These are phyloP conservation scores for Galerucella pusilla DNA, from an alignment of 2,888 invertebrate genomes.

Conservation along the genomic window DNA sequence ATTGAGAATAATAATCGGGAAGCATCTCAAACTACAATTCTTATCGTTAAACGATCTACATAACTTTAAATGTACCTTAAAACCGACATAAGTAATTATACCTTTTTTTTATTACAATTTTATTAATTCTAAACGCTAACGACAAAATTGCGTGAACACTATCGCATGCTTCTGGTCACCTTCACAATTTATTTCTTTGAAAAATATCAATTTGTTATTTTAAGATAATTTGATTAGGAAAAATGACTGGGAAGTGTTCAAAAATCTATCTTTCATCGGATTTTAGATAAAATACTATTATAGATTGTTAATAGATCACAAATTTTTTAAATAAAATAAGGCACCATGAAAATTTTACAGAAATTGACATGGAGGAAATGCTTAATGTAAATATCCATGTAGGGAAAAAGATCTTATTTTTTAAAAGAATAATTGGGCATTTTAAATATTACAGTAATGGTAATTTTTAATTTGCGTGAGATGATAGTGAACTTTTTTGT, in stretches of 20 bases:
- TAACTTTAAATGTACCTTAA: slow-evolving; percentile 24
- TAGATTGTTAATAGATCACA: too few species aligned
- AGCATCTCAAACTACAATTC: background rate
- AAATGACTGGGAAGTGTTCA: background rate
- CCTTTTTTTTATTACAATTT: slow-evolving; percentile 40
- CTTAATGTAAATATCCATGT: too few species aligned
- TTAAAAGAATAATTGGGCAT: too few species aligned
- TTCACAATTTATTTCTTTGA: slow-evolving; percentile 39
- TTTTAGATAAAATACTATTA: too few species aligned
- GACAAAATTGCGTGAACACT: slow-evolving; percentile 44
- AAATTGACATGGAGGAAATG: too few species aligned
- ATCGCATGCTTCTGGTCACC: slow-evolving; percentile 40
- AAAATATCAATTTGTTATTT: slow-evolving; percentile 41
- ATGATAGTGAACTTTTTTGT: background rate
- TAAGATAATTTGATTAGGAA: slow-evolving; percentile 32
- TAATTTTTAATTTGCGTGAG: too few species aligned
- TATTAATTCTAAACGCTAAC: slow-evolving; percentile 47
- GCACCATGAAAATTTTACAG: too few species aligned
- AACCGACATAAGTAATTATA: slow-evolving; percentile 31
- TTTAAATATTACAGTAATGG: too few species aligned
- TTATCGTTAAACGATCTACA: slow-evolving; percentile 22
- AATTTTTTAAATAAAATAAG: too few species aligned
- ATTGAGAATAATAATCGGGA: background rate
- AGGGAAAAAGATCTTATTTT: too few species aligned
- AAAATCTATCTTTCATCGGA: background rate